Base-by-base conservation (phyloP, 2,797 vertebrate genomes). In the Danio albolineatus region DNA sequence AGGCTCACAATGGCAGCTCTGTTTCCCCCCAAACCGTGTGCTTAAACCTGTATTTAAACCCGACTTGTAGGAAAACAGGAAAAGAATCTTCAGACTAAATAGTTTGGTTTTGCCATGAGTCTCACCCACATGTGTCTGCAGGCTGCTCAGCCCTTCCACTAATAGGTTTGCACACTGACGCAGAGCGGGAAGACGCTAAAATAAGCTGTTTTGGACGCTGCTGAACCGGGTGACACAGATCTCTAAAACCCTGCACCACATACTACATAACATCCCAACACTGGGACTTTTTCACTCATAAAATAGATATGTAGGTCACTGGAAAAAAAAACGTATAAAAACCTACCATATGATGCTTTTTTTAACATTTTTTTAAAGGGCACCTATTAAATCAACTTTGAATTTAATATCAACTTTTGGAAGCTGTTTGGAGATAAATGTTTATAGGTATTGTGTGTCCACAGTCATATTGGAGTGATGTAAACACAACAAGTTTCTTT, bases 71-170 rank as follows among this genome's bases (percentile, higher is more conserved):
- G 19, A 80, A 86, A 85, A 85, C 81, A 85, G 81, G 84, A 85
- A 86, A 76, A 28, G 76, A 67, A 51, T 57, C 13, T 51, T 81
- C 73, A 71, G 70, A 75, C 73, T 79, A 86, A 85, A 86, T 77
- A 83, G 41, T 70, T 81, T 69, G 69, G 82, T 80, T 73, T 84
- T 75, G 76, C 21, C 9, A 38, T 16, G 19, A 7, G 39, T 82
- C 70, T 80, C 86, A 83, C 79, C 83, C 79, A 81, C 80, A 49
- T 69, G 57, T 73, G 57, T 83, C 78, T 72, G 54, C 78, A 81
- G 65, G 67, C 70, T 72, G 76, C 64, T 79, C 74, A 46, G 71
- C 10, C 10, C 4, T 6, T 57, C 61, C 67, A 48, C 44, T 74
- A 75, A 78, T 62, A 62, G 19, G 13, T 70, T 56, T 53, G n/a